Evolutionary conservation across 2,797 vertebrate species (phyloP).

Genomic region (Chaunax sp.): DNA sequence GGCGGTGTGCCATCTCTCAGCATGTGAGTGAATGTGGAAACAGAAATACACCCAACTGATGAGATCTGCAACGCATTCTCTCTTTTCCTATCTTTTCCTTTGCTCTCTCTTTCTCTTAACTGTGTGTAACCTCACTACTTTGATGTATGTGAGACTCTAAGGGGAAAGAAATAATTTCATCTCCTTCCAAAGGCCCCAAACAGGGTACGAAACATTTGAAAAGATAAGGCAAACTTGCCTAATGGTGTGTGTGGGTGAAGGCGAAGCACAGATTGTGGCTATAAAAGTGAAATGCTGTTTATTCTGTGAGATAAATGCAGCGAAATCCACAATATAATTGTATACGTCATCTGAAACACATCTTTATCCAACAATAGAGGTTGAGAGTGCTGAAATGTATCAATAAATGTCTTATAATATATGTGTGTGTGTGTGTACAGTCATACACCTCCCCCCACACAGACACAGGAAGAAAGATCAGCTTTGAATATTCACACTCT

Average conservation of each 20-base stretch:
- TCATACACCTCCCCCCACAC: neutral
- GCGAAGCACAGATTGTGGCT: conserved; percentile 52
- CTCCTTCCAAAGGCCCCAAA: conserved; percentile 64
- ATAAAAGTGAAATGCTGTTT: conserved; percentile 48
- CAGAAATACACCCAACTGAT: conserved; percentile 55
- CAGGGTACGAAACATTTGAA: conserved; percentile 65
- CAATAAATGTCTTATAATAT: conserved; percentile 13
- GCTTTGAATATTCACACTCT: neutral
- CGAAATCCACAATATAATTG: conserved; percentile 31
- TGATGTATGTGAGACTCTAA: conserved; percentile 63
- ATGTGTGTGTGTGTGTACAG: neutral
- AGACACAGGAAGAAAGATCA: conserved; percentile 5
- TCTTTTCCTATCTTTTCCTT: neutral
- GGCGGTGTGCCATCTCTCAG: conserved; percentile 50
- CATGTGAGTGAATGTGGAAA: conserved; percentile 54
- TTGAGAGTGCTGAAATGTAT: conserved; percentile 10
- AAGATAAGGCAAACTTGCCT: conserved; percentile 66
- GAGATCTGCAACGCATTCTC: conserved; percentile 37
- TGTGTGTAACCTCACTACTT: conserved; percentile 66
- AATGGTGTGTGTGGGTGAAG: conserved; percentile 71
- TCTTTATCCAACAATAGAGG: conserved; percentile 1
- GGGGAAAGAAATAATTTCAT: conserved; percentile 28
- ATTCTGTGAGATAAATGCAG: conserved; percentile 39
- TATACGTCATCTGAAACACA: neutral
- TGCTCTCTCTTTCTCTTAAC: conserved; percentile 28